Percentiles rank a stretch among this genome's conserved stretches.
phyloP scores from a whole-genome alignment of 2,113 vertebrate species.

The Drymodes brunneopygia region DNA sequence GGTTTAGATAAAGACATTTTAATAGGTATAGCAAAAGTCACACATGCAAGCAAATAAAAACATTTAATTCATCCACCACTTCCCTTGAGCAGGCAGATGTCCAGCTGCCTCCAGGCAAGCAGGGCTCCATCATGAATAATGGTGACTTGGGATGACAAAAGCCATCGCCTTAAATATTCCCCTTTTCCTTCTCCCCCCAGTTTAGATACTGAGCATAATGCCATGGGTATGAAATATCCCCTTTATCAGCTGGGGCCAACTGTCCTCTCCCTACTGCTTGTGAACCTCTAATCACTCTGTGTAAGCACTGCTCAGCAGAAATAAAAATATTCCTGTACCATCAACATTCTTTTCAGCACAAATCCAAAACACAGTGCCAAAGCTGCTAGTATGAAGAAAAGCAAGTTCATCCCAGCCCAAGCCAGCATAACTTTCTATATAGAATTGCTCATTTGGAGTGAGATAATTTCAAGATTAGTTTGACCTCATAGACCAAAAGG shows the following conservation, averaged over 20 bases:
- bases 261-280: neutral
- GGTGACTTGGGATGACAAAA: neutral
- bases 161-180: accelerated
- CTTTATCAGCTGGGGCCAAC: neutral
- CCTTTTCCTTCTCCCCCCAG: neutral
- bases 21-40: neutral
- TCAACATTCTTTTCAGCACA: neutral
- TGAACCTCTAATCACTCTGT: neutral
- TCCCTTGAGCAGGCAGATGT: neutral
- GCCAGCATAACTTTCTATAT: neutral
- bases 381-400: neutral
- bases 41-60: neutral
- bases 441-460: neutral
- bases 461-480: neutral
- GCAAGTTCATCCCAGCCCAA: neutral
- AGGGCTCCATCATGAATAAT: accelerated
- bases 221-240: neutral
- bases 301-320: neutral
- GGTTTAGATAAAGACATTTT: neutral
- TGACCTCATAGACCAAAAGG: neutral
- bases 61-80: neutral
- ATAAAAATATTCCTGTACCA: neutral
- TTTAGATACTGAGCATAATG: neutral
- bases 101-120: neutral
- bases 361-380: neutral